Percentiles rank a stretch among this genome's conserved stretches.
phyloP scores from a whole-genome alignment of 2,888 invertebrate species.

The Hoplodrina blanda region DNA sequence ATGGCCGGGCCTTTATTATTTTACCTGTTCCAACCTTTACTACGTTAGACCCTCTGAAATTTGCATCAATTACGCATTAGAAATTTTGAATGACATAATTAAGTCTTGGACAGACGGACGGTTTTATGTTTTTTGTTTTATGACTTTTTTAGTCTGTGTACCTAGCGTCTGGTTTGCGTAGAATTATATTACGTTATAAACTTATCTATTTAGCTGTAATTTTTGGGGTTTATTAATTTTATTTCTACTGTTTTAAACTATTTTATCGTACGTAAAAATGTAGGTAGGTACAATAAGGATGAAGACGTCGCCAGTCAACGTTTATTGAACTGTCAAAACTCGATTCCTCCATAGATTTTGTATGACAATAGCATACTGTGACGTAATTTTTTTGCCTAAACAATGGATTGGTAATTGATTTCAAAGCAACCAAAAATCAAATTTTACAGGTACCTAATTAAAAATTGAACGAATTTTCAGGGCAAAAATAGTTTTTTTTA shows the following conservation, averaged over 20 bases:
- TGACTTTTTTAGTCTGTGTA: constrained; percentile 41
- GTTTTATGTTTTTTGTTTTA: constrained; percentile 57
- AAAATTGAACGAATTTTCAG: too few species aligned
- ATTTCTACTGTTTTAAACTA: background rate
- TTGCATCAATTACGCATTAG: constrained; percentile 85
- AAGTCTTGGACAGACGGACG: constrained; percentile 70
- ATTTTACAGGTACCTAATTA: too few species aligned
- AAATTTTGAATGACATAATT: constrained; percentile 82
- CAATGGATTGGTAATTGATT: too few species aligned
- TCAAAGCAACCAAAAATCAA: too few species aligned
- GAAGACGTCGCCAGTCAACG: too few species aligned
- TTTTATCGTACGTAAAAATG: too few species aligned
- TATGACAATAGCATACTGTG: too few species aligned
- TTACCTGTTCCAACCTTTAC: constrained; percentile 78
- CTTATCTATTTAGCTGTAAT: constrained; percentile 10
- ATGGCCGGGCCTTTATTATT: constrained; percentile 64
- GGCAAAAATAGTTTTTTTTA: too few species aligned
- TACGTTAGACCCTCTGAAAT: constrained; percentile 80
- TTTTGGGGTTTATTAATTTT: background rate
- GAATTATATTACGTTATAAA: constrained; percentile 17
- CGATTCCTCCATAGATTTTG: too few species aligned
- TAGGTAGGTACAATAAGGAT: too few species aligned
- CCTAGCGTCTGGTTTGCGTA: constrained; percentile 13
- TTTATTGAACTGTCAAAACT: too few species aligned
- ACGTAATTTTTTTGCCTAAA: too few species aligned